Evolutionary conservation across 2,797 vertebrate genomes (phyloP), one percentile per base, ranked within the genome.

Genomic region (Glossophaga mutica): DNA sequence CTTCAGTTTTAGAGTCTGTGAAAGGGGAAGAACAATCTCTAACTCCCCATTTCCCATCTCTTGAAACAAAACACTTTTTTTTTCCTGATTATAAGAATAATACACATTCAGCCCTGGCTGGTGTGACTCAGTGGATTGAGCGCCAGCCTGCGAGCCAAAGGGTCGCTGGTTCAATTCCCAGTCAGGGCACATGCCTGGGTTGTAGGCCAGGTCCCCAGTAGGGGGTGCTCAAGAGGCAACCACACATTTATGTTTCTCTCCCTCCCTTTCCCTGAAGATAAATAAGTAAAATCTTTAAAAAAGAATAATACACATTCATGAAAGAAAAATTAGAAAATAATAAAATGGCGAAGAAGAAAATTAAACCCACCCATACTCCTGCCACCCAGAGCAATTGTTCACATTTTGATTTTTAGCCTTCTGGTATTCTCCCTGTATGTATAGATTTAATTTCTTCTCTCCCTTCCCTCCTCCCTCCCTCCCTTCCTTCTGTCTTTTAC

Each of bases 291-390:
- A 32, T 32, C 26, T 62, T 62, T 62, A 32, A 62, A 14, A 15
- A 74, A 95, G 95, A 95, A 94, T 96, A 97, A 97, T 96, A 82
- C 91, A 88, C 73, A 96, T 94, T 97, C 96, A 96, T 96, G 96
- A 96, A 96, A 92, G 95, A 77, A 95, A 96, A 97, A 96, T 91
- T 96, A 93, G 91, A 96, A 96, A 97, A 96, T 97, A 97, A 97
- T 97, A 92, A 92, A 95, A 97, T 97, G 97, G 93, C 32, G 71
- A 92, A 90, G 96, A 89, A 92, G 94, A 96, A 96, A 97, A 97
- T 98, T 91, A 95, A 98, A 97, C 97, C 96, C 97, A 97, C 79
- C 67, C 89, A 19, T 48, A 79, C 90, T 83, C 55, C 96, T 97
- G 94, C 97, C 96, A 94, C 96, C 96, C 97, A 96, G 96, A 96